Evolutionary conservation across 1,140 invertebrate genomes (phyloP).

Genomic region (Apis laboriosa): DNA sequence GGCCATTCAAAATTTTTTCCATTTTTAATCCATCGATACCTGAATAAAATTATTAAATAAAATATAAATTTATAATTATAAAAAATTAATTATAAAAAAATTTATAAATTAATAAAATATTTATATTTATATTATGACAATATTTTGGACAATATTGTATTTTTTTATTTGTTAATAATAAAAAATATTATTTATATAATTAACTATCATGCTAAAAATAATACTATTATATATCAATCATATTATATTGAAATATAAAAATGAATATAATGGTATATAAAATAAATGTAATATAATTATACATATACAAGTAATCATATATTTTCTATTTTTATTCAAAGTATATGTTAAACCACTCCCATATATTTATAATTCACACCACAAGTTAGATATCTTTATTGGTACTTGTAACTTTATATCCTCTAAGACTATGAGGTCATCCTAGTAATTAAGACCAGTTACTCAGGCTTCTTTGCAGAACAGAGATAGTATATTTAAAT

Average conservation of each 20-base stretch:
- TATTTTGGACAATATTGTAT: not conserved
- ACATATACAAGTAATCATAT: not conserved
- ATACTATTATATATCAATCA: not conserved
- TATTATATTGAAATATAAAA: not conserved
- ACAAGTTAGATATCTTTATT: constrained; percentile 67
- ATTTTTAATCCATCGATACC: constrained; percentile 98
- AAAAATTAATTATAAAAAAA: not conserved
- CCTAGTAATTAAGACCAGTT: constrained; percentile 80
- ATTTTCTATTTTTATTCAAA: not conserved
- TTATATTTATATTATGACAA: constrained; percentile 11
- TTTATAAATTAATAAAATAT: not conserved
- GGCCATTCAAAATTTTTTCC: constrained; percentile 94
- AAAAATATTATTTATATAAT: not conserved
- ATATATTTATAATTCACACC: constrained; percentile 26
- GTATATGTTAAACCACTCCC: constrained; percentile 5
- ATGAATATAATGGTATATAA: not conserved
- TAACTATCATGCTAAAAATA: not conserved
- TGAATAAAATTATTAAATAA: constrained; percentile 73
- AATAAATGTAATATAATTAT: not conserved
- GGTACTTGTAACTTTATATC: constrained; percentile 75
- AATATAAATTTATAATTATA: not conserved
- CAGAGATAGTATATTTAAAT: constrained; percentile 58
- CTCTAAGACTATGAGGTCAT: constrained; percentile 79
- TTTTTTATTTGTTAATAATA: not conserved
- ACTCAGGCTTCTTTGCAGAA: constrained; percentile 70